phyloP scores from a whole-genome alignment of 1,140 invertebrate genomes.

The Leguminivora glycinivorella region DNA sequence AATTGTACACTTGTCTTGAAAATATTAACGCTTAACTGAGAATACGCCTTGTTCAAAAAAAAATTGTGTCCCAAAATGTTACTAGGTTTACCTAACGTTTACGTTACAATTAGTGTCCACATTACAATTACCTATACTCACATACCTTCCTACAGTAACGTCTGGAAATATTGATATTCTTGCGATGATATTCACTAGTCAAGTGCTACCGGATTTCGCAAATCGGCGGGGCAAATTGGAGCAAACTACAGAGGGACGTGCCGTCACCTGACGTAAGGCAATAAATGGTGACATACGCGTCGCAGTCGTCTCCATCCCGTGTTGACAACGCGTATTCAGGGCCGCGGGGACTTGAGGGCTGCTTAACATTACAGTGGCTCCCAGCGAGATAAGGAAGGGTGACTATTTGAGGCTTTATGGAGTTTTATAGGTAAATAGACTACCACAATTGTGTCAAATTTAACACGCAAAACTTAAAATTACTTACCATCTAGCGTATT shows the following conservation, averaged over 20 bases:
- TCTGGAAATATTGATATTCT: background rate
- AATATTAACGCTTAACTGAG: too few relatives aligned
- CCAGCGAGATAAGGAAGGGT: background rate
- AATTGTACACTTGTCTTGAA: too few relatives aligned
- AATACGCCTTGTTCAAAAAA: too few relatives aligned
- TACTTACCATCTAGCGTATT: too few relatives aligned
- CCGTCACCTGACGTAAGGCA: background rate
- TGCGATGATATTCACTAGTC: background rate
- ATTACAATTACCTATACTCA: background rate
- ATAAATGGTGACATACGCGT: background rate
- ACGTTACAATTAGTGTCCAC: too few relatives aligned
- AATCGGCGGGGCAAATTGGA: conserved; percentile 18
- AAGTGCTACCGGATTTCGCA: background rate
- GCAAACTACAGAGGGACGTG: conserved; percentile 9
- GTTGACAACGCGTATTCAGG: conserved; percentile 2
- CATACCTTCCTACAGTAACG: background rate
- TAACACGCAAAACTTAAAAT: too few relatives aligned
- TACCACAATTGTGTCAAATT: too few relatives aligned
- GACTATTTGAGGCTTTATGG: background rate
- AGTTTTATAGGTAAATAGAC: background rate
- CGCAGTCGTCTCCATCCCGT: background rate
- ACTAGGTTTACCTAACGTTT: too few relatives aligned
- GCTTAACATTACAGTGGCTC: background rate
- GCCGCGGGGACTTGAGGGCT: background rate
- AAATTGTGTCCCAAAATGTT: too few relatives aligned